Evolutionary conservation across 2,888 invertebrate genomes (phyloP), one percentile per base, ranked within the genome.

Genomic region (Hermaeophaga mercurialis): DNA sequence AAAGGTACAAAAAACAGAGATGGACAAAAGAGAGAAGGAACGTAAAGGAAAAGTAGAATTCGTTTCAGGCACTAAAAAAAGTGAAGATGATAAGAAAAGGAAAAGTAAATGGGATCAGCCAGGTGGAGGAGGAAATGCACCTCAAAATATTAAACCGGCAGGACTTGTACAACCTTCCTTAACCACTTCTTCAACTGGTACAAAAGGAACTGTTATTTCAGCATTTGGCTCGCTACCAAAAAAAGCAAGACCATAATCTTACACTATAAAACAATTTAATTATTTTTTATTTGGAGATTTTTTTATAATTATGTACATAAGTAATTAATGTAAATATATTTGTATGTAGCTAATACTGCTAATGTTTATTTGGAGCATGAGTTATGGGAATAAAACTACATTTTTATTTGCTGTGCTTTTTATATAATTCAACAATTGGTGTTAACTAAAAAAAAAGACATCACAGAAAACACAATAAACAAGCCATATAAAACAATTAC

Each of bases 21-120:
- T 96, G 94, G 91, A 95, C 57, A 88, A 89, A 69, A 80, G 94
- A 52, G 95, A 95, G 71, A 94, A 94, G 70, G 95, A 95, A 68
- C 85, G 89, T 63, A 93, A 91, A 75, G 86, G 91, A 9, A 94
- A 94, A 79, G 87, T 90, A 44, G 92, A 93, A 71, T 89, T 91
- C 72, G 85, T 91, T 1, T 85, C 89, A 1, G 94, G 94, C 2
- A 73, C 76, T 3, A 77, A 74, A 56, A 74, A 76, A 53, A 85
- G 85, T 70, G 88, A 89, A 67, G 90, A 91, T 33, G 91, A 91
- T 58, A 91, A 90, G 68, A 87, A 89, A 74, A 81, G 94, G 53
- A 94, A 93, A 79, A 93, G 93, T 2, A 94, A 94, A 76, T 94
- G 94, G 94, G 94, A 94, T 78, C 93, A 93, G 75, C 91, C 92